phyloP scores from a whole-genome alignment of 1,140 invertebrate species.

The Penaeus japonicus region DNA sequence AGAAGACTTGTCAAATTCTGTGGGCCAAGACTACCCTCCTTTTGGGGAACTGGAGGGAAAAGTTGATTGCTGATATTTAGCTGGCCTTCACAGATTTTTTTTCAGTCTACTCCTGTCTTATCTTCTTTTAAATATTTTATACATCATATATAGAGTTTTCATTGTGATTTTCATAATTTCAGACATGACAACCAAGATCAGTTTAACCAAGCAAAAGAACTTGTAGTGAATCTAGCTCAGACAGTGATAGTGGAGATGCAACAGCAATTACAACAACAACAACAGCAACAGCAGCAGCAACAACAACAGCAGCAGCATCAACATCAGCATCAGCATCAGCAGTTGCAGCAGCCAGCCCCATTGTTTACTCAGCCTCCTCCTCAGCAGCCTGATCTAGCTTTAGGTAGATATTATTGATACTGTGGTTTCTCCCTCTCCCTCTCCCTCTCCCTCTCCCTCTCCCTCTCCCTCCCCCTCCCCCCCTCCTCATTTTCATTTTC shows the following conservation, averaged over 20 bases:
- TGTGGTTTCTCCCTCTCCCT: not conserved
- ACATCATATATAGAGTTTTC: too few species aligned
- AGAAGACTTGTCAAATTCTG: too few species aligned
- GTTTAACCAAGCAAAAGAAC: conserved; percentile 51
- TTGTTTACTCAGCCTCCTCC: conserved; percentile 43
- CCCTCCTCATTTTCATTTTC: too few species aligned
- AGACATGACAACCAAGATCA: conserved; percentile 54
- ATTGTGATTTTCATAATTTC: not conserved
- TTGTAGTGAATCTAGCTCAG: conserved; percentile 50
- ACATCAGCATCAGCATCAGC: conserved; percentile 37
- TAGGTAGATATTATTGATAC: conserved; percentile 15
- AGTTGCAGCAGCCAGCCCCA: conserved; percentile 40
- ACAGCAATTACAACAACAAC: conserved; percentile 19
- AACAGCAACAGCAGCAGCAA: conserved; percentile 21
- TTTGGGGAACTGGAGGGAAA: too few species aligned
- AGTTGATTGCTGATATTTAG: too few species aligned
- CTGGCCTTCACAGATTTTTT: too few species aligned
- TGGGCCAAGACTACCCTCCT: too few species aligned
- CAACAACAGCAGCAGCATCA: conserved; percentile 34
- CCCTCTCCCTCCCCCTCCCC: too few species aligned
- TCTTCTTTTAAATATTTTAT: too few species aligned
- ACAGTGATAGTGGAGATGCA: conserved; percentile 46
- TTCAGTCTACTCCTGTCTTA: too few species aligned
- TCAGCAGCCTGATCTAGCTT: conserved; percentile 40
- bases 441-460: too few species aligned